Conservation (phyloP, 2,888 invertebrate genomes). For the Camptogramma bilineatum region DNA sequence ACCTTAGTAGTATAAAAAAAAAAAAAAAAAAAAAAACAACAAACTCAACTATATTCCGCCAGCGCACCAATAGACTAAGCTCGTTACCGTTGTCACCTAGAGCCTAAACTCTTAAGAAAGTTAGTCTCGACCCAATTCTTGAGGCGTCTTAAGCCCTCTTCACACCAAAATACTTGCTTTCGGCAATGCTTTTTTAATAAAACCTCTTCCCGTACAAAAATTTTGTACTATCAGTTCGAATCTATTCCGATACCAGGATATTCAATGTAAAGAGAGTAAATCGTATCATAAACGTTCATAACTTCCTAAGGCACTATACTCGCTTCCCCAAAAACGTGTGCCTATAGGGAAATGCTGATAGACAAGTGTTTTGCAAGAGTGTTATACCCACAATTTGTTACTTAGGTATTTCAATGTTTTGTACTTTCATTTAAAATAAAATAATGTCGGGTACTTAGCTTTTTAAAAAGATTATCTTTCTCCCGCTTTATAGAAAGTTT, state of each 20-base stretch:
- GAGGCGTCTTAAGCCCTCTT: conserved; percentile 2
- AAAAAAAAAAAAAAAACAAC: no score
- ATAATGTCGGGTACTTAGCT: no score
- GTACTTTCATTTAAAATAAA: background rate
- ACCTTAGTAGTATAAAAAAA: no score
- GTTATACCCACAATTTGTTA: background rate
- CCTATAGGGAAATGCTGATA: background rate
- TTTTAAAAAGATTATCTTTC: no score
- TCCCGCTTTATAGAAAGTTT: no score
- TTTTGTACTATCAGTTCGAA: background rate
- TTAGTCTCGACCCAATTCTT: conserved; percentile 10
- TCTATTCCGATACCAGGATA: background rate
- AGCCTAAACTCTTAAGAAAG: conserved; percentile 16
- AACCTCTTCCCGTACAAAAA: background rate
- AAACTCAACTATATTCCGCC: conserved; percentile 3
- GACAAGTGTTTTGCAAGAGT: background rate
- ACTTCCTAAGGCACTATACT: background rate
- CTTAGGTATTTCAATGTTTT: background rate
- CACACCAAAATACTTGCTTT: background rate
- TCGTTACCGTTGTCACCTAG: conserved; percentile 17
- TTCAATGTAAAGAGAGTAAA: background rate
- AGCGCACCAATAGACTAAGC: conserved; percentile 8
- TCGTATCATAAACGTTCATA: background rate
- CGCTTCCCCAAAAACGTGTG: background rate
- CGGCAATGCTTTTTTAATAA: background rate